Conservation (phyloP, 1,140 invertebrate genomes). For the Drosophila orena region DNA sequence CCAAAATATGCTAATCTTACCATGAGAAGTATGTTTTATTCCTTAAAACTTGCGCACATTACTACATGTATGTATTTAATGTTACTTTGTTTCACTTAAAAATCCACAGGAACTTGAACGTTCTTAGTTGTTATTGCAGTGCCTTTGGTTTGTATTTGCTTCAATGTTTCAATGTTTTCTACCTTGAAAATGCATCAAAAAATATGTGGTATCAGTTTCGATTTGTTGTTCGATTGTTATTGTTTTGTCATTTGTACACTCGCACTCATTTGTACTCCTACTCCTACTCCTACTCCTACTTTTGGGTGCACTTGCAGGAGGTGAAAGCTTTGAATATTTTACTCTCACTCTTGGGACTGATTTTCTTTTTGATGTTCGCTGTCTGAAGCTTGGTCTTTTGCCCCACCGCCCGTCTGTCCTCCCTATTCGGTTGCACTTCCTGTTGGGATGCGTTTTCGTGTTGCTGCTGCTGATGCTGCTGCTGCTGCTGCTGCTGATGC, state of each 20-base stretch:
- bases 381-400: conserved; percentile 4
- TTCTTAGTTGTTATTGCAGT: not conserved
- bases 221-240: conserved; percentile 8
- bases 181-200: conserved; percentile 43
- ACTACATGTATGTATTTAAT: not conserved
- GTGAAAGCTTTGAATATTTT: conserved; percentile 61
- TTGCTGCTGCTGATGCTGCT: not conserved
- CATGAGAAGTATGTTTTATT: not conserved
- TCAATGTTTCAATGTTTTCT: conserved; percentile 5
- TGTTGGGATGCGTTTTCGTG: not conserved
- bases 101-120: conserved; percentile 30
- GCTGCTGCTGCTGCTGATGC: conserved; percentile 19
- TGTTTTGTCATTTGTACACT: conserved; percentile 8
- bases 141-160: not conserved
- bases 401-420: not conserved
- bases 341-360: conserved; percentile 51
- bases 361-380: conserved; percentile 50
- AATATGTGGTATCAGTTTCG: conserved; percentile 3
- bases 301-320: conserved; percentile 55
- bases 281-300: not conserved
- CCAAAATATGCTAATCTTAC: conserved; percentile 12
- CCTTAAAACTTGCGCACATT: not conserved
- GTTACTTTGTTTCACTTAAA: not conserved
- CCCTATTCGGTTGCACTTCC: not conserved
- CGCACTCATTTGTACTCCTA: no score